Evolutionary conservation across 2,888 invertebrate species (phyloP).

Genomic region (Himalopsyche anomala): DNA sequence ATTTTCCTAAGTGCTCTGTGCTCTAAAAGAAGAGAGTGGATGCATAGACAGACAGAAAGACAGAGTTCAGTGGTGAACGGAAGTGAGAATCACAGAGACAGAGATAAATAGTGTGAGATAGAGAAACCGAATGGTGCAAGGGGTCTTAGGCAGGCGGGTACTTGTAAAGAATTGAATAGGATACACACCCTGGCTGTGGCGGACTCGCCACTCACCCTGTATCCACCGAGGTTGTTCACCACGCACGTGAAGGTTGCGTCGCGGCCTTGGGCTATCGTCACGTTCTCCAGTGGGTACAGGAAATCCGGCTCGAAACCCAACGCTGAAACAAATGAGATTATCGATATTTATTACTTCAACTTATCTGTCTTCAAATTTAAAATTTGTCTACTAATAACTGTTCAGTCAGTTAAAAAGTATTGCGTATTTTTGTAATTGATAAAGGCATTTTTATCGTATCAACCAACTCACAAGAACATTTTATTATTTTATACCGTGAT

Average conservation of each 20-base stretch:
- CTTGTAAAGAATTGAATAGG: constrained; percentile 67
- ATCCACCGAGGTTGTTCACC: constrained; percentile 89
- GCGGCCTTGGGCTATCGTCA: constrained; percentile 88
- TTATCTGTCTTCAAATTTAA: no score
- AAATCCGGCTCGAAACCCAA: constrained; percentile 89
- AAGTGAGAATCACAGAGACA: constrained; percentile 60
- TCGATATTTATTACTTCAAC: neutral
- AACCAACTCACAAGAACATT: no score
- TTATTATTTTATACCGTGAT: no score
- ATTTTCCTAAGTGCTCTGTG: constrained; percentile 64
- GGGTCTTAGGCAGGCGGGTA: constrained; percentile 57
- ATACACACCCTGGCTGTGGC: constrained; percentile 92
- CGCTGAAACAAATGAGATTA: constrained; percentile 77
- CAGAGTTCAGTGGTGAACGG: constrained; percentile 53
- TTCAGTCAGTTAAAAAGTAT: no score
- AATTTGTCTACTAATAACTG: no score
- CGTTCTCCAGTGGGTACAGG: constrained; percentile 87
- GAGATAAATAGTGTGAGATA: constrained; percentile 58
- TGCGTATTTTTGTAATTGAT: no score
- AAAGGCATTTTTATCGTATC: no score
- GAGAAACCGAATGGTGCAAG: constrained; percentile 63
- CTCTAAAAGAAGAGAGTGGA: constrained; percentile 63
- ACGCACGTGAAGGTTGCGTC: constrained; percentile 91
- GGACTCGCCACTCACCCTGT: constrained; percentile 94
- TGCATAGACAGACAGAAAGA: constrained; percentile 60